phyloP scores from a whole-genome alignment of 1,140 invertebrate genomes.

The Orchesella cincta region DNA sequence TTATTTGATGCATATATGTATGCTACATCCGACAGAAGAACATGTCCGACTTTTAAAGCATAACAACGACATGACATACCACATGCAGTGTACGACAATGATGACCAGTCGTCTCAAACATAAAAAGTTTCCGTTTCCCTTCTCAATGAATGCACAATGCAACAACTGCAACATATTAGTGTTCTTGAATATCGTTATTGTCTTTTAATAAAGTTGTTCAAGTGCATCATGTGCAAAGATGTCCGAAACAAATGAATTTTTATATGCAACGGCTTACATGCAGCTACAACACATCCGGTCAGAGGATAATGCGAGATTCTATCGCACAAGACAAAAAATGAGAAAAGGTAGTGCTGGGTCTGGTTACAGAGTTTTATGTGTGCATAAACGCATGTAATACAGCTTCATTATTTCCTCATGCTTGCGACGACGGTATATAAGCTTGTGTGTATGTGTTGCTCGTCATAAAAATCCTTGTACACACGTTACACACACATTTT shows the following conservation, averaged over 20 bases:
- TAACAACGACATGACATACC: too few species aligned
- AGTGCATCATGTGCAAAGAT: not conserved
- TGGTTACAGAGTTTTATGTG: too few species aligned
- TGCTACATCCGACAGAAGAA: too few species aligned
- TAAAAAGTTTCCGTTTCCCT: too few species aligned
- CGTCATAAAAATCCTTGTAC: constrained; percentile 1
- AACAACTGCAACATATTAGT: too few species aligned
- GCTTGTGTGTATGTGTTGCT: not conserved
- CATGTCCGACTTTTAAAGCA: too few species aligned
- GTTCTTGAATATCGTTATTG: too few species aligned
- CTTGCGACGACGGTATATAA: not conserved
- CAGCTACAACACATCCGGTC: not conserved
- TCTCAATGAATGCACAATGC: too few species aligned
- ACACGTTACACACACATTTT: not conserved
- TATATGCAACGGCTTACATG: not conserved
- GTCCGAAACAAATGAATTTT: not conserved
- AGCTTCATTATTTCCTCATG: not conserved
- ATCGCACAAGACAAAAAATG: not conserved
- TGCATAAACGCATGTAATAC: too few species aligned
- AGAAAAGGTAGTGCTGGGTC: not conserved
- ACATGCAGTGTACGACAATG: too few species aligned
- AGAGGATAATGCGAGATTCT: not conserved
- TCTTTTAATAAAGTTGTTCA: not conserved
- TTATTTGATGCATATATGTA: too few species aligned
- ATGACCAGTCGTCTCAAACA: too few species aligned